These are phyloP conservation scores for Notodonta ziczac DNA, from an alignment of 2,888 invertebrate species.

Conservation along the genomic window DNA sequence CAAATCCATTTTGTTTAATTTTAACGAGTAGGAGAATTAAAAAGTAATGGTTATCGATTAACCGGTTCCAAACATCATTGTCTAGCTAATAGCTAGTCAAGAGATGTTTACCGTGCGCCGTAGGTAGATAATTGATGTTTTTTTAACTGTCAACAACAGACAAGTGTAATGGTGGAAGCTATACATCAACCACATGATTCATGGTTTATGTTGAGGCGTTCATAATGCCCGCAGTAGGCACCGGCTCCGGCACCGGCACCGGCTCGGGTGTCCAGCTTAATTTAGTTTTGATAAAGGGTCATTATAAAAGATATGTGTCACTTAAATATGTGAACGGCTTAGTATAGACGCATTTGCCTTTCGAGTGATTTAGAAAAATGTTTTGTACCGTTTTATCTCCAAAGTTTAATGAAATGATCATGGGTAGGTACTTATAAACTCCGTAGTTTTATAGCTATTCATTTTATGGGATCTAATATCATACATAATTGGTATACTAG, in stretches of 20 bases:
- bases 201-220: constrained; percentile 31
- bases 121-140: constrained; percentile 60
- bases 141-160: constrained; percentile 55
- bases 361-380: not conserved
- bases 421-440: no score
- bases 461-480: not conserved
- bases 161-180: constrained; percentile 47
- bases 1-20: constrained; percentile 37
- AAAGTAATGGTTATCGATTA: constrained; percentile 43
- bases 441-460: not conserved
- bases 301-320: constrained; percentile 21
- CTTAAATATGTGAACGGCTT: constrained; percentile 6
- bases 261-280: constrained; percentile 24
- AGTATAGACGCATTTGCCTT: not conserved
- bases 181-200: constrained; percentile 53
- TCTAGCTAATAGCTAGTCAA: constrained; percentile 46
- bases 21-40: constrained; percentile 38
- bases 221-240: constrained; percentile 27
- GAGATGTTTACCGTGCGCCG: constrained; percentile 44
- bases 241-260: no score
- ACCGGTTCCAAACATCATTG: constrained; percentile 40
- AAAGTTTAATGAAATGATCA: no score
- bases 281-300: constrained; percentile 27
- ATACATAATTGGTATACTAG: not conserved
- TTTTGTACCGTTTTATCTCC: not conserved